Base-by-base conservation (phyloP, 2,888 invertebrate species). In the Agrotis ipsilon region DNA sequence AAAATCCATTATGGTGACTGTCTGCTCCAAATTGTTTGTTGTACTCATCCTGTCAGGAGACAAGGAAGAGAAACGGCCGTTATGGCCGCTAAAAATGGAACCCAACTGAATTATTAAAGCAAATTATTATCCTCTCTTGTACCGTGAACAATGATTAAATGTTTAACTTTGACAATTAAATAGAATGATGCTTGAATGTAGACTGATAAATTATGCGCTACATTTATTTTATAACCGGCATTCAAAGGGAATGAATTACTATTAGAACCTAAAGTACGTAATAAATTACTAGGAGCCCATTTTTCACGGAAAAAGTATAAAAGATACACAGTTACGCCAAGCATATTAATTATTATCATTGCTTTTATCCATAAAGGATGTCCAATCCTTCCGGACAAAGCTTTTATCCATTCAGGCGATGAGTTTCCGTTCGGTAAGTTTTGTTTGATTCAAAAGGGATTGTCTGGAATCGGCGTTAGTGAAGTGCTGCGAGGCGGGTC, bases 1-100 rank as follows among this genome's bases (percentile, higher is more conserved):
- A 84, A 83, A 83, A 80, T 79, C 80, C 84, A 82, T 87, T 84
- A 81, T 55, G 63, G 60, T 58, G 72, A 73, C 73, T 67, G 72
- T 76, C 69, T 74, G 80, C 74, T 76, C 58, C 14, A 45, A 66
- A 65, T 72, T 71, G 69, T 72, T 74, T 72, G 70, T 75, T 68
- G 52, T 72, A 18, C 54, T 45, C 49, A 62, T 65, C 54, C 49
- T 24, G 46, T 68, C 68, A 68, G n/a, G 43, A 60, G 39, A 68
- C 43, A 48, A 65, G 58, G 68, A 77, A 81, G 80, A 86, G 84
- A 83, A 86, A 82, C 72, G 68, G 58, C 75, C 71, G 68, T 86
- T 88, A 90, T 86, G 85, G 72, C 63, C 73, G 80, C 63, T 67
- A 72, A 65, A 76, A 76, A 78, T 60, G 48, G 64, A 68, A 68